Conservation (phyloP, 2,113 vertebrate species). For the Gambusia affinis region DNA sequence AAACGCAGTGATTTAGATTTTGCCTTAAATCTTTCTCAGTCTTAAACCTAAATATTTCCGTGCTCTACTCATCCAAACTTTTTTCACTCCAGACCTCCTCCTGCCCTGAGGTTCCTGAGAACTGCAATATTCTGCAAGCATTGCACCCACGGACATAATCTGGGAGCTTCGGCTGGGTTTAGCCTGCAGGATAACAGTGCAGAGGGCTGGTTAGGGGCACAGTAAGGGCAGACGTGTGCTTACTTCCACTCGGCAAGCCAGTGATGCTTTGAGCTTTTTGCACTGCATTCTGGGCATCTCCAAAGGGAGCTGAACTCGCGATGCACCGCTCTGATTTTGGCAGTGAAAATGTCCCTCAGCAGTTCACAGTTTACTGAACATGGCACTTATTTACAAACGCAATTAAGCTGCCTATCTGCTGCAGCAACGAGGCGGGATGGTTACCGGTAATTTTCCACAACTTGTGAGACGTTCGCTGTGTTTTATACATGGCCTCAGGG, state of each 20-base stretch:
- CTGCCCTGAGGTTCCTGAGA: not conserved
- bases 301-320: constrained; percentile 26
- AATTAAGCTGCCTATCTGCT: constrained; percentile 1
- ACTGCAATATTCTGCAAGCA: not conserved
- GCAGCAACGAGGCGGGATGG: not conserved
- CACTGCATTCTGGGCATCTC: constrained; percentile 31
- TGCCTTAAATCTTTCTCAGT: not conserved
- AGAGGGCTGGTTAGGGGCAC: not conserved
- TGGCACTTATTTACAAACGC: not conserved
- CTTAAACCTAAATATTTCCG: not conserved
- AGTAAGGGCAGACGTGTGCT: constrained; percentile 20
- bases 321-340: constrained; percentile 17
- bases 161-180: constrained; percentile 9
- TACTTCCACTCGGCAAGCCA: constrained; percentile 35
- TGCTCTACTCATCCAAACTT: not conserved
- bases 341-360: constrained; percentile 17
- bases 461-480: not conserved
- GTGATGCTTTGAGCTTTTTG: constrained; percentile 17
- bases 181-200: constrained; percentile 3
- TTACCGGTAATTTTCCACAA: not conserved
- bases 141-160: not conserved
- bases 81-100: not conserved
- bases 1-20: not conserved
- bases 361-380: constrained; percentile 5
- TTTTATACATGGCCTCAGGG: not conserved